Percentiles rank a stretch among this genome's conserved stretches.
Evolutionary conservation across 2,888 invertebrate genomes (phyloP).

Genomic region (Drepana falcataria): DNA sequence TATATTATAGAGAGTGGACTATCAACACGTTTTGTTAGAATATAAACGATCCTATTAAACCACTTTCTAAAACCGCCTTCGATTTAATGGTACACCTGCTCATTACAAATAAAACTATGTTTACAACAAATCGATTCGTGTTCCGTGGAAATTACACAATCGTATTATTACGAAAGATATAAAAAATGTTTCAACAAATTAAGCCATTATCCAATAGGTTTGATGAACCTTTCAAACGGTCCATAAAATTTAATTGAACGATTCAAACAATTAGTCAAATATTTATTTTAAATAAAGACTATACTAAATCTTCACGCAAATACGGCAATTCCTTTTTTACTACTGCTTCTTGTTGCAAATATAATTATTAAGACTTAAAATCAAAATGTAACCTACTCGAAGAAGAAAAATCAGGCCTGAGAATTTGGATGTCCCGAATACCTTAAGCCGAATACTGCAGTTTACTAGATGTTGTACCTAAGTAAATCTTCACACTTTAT

Average conservation of each 20-base stretch:
- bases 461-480: too few species aligned
- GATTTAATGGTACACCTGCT: conserved; percentile 16
- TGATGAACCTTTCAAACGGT: neutral
- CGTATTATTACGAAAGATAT: neutral
- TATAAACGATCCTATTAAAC: conserved; percentile 42
- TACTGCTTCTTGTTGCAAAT: too few species aligned
- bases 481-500: too few species aligned
- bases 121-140: neutral
- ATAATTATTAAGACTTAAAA: too few species aligned
- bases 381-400: too few species aligned
- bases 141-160: neutral
- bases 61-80: conserved; percentile 39
- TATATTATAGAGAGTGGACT: conserved; percentile 13
- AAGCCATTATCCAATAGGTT: neutral
- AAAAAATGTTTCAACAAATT: neutral
- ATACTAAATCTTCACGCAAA: too few species aligned
- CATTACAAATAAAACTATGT: neutral
- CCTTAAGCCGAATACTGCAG: too few species aligned
- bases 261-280: neutral
- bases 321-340: too few species aligned
- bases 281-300: neutral
- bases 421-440: too few species aligned
- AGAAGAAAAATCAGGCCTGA: too few species aligned
- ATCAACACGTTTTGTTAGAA: conserved; percentile 32
- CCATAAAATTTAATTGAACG: neutral